Evolutionary conservation across 2,113 vertebrate genomes (phyloP).

Genomic region (Ameiurus melas): DNA sequence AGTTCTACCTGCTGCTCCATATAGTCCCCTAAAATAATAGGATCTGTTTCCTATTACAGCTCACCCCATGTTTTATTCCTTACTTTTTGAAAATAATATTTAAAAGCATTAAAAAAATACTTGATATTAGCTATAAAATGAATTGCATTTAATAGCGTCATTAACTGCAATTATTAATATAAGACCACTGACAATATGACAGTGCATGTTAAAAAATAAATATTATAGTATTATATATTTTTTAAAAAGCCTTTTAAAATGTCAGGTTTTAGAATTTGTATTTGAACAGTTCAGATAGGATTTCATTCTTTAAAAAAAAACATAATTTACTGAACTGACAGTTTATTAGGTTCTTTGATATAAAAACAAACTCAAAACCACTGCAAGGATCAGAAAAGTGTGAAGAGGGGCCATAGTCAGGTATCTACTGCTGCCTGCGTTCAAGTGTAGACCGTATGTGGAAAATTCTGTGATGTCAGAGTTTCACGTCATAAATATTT

Average conservation of each 20-base stretch:
- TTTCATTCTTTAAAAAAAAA: background rate
- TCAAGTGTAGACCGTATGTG: background rate
- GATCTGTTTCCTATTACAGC: no score
- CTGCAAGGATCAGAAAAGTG: background rate
- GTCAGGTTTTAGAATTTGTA: no score
- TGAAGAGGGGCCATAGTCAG: background rate
- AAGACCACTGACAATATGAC: background rate
- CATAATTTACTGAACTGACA: background rate
- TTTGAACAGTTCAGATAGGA: no score
- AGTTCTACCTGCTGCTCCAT: no score
- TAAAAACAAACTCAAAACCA: background rate
- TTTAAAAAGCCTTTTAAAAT: background rate
- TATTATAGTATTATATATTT: no score
- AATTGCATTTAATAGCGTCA: background rate
- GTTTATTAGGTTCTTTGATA: no score
- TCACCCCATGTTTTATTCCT: background rate
- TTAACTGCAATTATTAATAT: background rate
- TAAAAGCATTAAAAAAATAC: background rate
- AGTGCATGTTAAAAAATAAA: no score
- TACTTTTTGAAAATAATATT: background rate
- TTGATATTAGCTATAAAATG: background rate
- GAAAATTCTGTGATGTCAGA: background rate
- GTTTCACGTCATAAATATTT: background rate
- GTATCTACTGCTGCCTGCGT: background rate
- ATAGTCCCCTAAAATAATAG: no score